Base-by-base conservation (phyloP, 2,797 vertebrate species). In the Cirrhinus molitorella region DNA sequence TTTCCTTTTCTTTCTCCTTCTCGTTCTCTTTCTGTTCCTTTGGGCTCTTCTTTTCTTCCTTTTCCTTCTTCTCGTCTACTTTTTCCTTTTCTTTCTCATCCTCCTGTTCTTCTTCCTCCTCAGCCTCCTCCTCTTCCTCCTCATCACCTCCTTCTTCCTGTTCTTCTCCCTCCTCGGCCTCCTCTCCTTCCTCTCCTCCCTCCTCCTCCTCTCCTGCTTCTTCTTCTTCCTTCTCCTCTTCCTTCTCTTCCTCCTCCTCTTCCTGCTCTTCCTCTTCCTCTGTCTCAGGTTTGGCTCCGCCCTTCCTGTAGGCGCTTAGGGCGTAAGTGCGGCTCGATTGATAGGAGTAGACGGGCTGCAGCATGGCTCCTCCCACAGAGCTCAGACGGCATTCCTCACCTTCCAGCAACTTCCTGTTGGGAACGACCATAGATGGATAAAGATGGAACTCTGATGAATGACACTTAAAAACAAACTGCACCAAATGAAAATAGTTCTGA, bases 381-480 rank as follows among this genome's bases (percentile, higher is more conserved):
- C 93, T 96, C 83, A 96, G 90, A 65, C 96, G 96, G 21, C 95
- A 96, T 89, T 96, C 96, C 57, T 96, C 96, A 0, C 96, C 95
- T 76, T 96, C 96, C 89, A 96, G 94, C 55, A 96, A 90, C 93
- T 96, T 96, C 92, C 96, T 96, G 86, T n/a, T 67, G 9, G 16
- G 79, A 75, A 66, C 47, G 49, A 61, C 14, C 23, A 65, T 31
- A 65, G 21, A 21, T 31, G 57, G 55, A 47, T 25, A 14, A 23
- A 13, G n/a, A 31, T 19, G 23, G 13, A 21, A 31, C 17, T 12
- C 34, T 74, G 0, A 34, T 59, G 40, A 37, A 43, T 9, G 34
- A 37, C 11, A 57, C 10, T n/a, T 57, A 51, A 31, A 34, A 37
- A 66, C 31, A 16, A 34, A 34, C n/a, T 34, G 31, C 17, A 19